Evolutionary conservation across 2,113 vertebrate genomes (phyloP).

Genomic region (Thamnaconus septentrionalis): DNA sequence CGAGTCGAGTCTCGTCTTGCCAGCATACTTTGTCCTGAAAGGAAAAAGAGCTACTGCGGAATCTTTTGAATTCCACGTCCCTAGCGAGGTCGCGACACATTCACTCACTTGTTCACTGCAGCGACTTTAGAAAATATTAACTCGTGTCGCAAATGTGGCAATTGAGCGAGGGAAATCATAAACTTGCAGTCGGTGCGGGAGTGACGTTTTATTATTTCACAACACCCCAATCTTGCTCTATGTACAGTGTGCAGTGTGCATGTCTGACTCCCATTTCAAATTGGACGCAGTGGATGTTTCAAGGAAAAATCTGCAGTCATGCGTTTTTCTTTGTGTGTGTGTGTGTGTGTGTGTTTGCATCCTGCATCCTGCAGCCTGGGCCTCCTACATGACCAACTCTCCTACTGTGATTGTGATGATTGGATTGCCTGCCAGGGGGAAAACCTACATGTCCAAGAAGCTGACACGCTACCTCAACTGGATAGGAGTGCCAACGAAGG

Average conservation of each 20-base stretch:
- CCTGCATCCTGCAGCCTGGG: conserved; percentile 83
- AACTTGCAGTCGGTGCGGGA: conserved; percentile 9
- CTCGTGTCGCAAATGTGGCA: neutral
- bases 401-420: conserved; percentile 96
- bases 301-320: neutral
- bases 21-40: conserved; percentile 2
- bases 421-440: conserved; percentile 88
- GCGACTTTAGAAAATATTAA: conserved; percentile 42
- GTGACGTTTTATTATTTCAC: conserved; percentile 28
- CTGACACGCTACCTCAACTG: conserved; percentile 98
- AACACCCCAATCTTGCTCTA: conserved; percentile 8
- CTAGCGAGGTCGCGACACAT: neutral
- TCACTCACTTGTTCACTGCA: conserved; percentile 1
- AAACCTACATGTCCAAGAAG: conserved; percentile 98
- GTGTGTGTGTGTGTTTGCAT: neutral
- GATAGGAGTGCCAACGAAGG: conserved; percentile 96
- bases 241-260: neutral
- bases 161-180: conserved; percentile 12
- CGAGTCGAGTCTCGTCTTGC: conserved; percentile 37
- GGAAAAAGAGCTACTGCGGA: neutral
- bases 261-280: neutral
- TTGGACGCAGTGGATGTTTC: neutral
- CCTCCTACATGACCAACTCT: conserved; percentile 97
- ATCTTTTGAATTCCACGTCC: conserved; percentile 29
- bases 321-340: neutral